Conservation (phyloP, 2,797 vertebrate genomes). For the Sebastes iracundus region DNA sequence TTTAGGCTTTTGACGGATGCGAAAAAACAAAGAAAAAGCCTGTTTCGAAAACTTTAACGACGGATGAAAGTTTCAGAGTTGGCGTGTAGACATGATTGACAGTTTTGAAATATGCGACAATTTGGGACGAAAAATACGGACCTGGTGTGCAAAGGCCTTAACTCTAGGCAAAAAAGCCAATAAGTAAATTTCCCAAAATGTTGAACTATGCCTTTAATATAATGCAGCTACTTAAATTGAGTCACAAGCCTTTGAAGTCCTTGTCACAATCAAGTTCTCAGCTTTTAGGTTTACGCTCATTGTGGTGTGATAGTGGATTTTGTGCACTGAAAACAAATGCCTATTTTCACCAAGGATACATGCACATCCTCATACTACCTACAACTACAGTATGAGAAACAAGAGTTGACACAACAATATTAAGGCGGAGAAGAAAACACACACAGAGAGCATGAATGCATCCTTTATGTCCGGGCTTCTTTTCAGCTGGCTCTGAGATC, state of each 20-base stretch:
- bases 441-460: not conserved
- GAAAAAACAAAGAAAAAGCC: accelerated
- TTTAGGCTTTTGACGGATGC: no score
- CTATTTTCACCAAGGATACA: not conserved
- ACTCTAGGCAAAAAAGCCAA: not conserved
- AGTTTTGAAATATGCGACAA: no score
- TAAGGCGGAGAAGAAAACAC: not conserved
- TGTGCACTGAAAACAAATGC: not conserved
- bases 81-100: no score
- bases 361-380: not conserved
- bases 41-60: no score
- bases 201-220: not conserved
- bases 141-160: no score
- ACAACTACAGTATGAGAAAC: not conserved
- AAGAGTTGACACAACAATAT: not conserved
- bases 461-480: conserved; percentile 10
- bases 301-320: not conserved
- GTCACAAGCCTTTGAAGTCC: not conserved
- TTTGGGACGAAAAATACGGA: no score
- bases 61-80: no score
- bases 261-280: not conserved
- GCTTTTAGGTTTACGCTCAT: not conserved
- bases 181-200: not conserved
- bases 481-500: conserved; percentile 23
- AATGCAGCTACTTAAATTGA: not conserved